Conservation (phyloP, 2,797 vertebrate genomes). For the Malacoraja senta region DNA sequence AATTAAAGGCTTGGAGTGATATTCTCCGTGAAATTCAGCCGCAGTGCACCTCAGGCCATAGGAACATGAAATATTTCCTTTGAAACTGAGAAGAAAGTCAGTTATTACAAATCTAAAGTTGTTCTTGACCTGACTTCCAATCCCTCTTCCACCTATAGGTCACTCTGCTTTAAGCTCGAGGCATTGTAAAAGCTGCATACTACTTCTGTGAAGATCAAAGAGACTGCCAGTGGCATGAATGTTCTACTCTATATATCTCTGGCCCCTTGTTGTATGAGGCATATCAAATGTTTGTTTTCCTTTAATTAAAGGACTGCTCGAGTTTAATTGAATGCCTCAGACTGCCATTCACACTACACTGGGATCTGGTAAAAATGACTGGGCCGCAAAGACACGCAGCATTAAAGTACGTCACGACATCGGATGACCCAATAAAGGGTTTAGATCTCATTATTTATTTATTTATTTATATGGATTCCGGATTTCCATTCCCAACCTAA, state of each 20-base stretch:
- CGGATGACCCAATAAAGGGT: constrained; percentile 6
- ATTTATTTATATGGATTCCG: constrained; percentile 19
- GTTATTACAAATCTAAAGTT: constrained; percentile 26
- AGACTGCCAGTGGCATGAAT: not conserved
- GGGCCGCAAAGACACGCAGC: not conserved
- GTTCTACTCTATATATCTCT: constrained; percentile 10
- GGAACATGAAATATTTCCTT: constrained; percentile 19
- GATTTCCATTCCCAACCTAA: constrained; percentile 15
- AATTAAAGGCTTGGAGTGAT: not conserved
- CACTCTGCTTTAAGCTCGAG: constrained; percentile 26
- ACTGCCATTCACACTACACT: not conserved
- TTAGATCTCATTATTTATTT: not conserved
- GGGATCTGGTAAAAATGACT: not conserved
- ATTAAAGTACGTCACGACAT: constrained; percentile 2
- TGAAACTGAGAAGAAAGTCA: constrained; percentile 32
- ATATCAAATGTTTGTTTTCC: constrained; percentile 38
- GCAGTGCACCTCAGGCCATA: not conserved
- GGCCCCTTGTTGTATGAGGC: constrained; percentile 29
- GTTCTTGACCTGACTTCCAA: constrained; percentile 31
- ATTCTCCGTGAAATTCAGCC: not conserved
- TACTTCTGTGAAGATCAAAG: constrained; percentile 33
- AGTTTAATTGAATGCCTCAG: constrained; percentile 23
- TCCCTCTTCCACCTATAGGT: constrained; percentile 6
- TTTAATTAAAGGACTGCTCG: constrained; percentile 33
- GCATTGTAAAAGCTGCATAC: constrained; percentile 29